Conservation (phyloP, 2,113 vertebrate species). For the Patagioenas fasciata region DNA sequence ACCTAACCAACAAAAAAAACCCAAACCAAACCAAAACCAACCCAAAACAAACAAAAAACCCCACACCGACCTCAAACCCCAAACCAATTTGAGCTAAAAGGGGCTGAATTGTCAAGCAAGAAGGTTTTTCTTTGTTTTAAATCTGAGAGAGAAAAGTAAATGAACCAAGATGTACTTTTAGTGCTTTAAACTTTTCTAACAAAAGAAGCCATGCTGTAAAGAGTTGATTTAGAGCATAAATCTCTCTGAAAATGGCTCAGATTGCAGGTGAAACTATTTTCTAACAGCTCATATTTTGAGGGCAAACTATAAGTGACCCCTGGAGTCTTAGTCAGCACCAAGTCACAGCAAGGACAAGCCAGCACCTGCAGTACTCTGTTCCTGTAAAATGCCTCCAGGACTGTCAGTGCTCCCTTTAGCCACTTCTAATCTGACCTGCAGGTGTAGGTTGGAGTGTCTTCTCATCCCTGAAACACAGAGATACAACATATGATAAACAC, state of each 20-base stretch:
- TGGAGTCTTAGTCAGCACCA: constrained; percentile 51
- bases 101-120: background rate
- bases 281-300: constrained; percentile 6
- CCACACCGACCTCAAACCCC: background rate
- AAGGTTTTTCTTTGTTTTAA: background rate
- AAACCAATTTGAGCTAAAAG: background rate
- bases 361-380: constrained; percentile 24
- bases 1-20: background rate
- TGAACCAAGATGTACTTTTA: background rate
- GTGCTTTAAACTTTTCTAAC: background rate
- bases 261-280: constrained; percentile 50
- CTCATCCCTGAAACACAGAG: background rate
- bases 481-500: background rate
- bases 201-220: background rate
- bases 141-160: background rate
- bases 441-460: background rate
- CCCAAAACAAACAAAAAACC: background rate
- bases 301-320: constrained; percentile 25
- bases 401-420: background rate
- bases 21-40: background rate
- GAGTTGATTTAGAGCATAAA: constrained; percentile 15
- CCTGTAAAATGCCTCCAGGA: background rate
- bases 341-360: background rate
- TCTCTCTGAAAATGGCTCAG: constrained; percentile 33
- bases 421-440: background rate